phyloP scores from a whole-genome alignment of 92 coral and sea anemone genomes.

The Porites rus region DNA sequence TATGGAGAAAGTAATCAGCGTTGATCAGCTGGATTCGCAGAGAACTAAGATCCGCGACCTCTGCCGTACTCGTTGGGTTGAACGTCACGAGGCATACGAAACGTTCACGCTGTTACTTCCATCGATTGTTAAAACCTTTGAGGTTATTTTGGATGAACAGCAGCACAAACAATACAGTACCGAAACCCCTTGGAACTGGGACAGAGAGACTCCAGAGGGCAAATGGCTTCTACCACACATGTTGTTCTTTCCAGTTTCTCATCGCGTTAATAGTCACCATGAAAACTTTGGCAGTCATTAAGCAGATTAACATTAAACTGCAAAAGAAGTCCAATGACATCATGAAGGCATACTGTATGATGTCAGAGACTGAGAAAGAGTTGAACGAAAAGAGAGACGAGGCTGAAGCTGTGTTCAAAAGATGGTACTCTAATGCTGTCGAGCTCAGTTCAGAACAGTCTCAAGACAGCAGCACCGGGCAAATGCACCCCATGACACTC shows the following conservation, averaged over 20 bases:
- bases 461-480: conserved; percentile 52
- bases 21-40: conserved; percentile 7
- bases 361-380: conserved; percentile 51
- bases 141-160: conserved; percentile 58
- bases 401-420: conserved; percentile 50
- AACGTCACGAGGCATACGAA: conserved; percentile 62
- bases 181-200: conserved; percentile 65
- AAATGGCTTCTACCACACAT: conserved; percentile 46
- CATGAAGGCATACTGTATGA: conserved; percentile 61
- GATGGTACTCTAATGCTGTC: conserved; percentile 47
- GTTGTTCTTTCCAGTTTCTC: conserved; percentile 58
- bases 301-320: conserved; percentile 57
- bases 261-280: conserved; percentile 52
- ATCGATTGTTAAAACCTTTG: conserved; percentile 47
- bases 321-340: conserved; percentile 70
- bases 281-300: conserved; percentile 60
- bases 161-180: conserved; percentile 35
- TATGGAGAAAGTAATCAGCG: conserved; percentile 29
- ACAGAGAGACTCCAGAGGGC: conserved; percentile 58
- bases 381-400: conserved; percentile 27
- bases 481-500: conserved; percentile 60
- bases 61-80: conserved; percentile 64
- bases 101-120: conserved; percentile 33
- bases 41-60: conserved; percentile 53
- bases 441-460: conserved; percentile 55